Conservation (phyloP, 35 echinoderm and acorn worm genomes). For the Strongylocentrotus purpuratus region DNA sequence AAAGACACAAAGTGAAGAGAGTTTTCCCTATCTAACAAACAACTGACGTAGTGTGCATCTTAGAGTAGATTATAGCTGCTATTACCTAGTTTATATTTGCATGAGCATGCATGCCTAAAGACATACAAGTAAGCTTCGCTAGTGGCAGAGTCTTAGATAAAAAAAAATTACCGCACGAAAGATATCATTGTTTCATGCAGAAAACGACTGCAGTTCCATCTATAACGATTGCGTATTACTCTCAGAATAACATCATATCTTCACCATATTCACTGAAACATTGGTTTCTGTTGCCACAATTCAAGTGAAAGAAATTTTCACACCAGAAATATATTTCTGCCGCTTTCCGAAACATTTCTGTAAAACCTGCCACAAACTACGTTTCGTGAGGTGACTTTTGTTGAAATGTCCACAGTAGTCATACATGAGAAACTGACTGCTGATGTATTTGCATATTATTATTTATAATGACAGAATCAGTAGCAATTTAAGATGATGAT, state of each 20-base stretch:
- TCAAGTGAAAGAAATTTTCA: not conserved
- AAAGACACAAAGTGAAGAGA: not conserved
- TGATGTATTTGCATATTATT: not conserved
- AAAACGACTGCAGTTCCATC: not conserved
- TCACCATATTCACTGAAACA: not conserved
- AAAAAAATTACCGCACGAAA: not conserved
- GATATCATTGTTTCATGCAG: not conserved
- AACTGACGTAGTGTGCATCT: not conserved
- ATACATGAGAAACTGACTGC: not conserved
- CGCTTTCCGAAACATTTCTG: not conserved
- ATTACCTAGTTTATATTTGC: constrained; percentile 13
- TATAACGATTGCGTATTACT: not conserved
- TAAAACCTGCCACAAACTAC: not conserved
- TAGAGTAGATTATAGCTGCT: not conserved
- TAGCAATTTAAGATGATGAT: not conserved
- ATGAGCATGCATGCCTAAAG: constrained; percentile 33
- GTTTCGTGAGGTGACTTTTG: not conserved
- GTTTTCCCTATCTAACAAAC: not conserved
- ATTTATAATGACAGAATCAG: not conserved
- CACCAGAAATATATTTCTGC: too few relatives aligned
- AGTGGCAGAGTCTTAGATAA: constrained; percentile 3
- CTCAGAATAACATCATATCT: not conserved
- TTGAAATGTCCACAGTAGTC: not conserved
- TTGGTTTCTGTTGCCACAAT: not conserved
- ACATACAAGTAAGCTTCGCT: constrained; percentile 31